These are phyloP conservation scores for Drosophila fulvimacula DNA, from an alignment of 2,888 invertebrate genomes.

Conservation along the genomic window DNA sequence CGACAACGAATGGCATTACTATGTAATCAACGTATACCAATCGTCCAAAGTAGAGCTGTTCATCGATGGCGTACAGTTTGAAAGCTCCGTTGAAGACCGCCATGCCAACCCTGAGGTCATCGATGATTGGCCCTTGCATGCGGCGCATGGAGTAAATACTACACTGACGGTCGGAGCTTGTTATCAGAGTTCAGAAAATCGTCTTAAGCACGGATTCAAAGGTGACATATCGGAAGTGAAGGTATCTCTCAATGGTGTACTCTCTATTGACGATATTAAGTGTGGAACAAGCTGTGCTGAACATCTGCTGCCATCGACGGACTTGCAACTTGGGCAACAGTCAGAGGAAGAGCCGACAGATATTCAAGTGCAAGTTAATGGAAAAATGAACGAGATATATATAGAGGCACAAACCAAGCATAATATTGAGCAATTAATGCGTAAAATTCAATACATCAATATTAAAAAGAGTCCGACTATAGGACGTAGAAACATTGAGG, in stretches of 20 bases:
- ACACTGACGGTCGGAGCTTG: constrained; percentile 98
- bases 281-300: constrained; percentile 84
- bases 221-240: constrained; percentile 85
- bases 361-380: constrained; percentile 90
- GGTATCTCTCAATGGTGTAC: constrained; percentile 70
- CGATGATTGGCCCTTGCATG: constrained; percentile 99
- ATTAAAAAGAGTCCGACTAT: constrained; percentile 97
- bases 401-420: constrained; percentile 96
- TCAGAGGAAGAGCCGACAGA: constrained; percentile 86
- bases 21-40: constrained; percentile 96
- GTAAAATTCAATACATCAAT: constrained; percentile 96
- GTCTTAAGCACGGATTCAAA: constrained; percentile 90
- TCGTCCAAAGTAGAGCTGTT: constrained; percentile 90
- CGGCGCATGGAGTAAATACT: constrained; percentile 96
- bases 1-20: constrained; percentile 99
- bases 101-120: constrained; percentile 97
- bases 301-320: constrained; percentile 74
- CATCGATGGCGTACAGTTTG: constrained; percentile 91
- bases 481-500: constrained; percentile 91
- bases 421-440: constrained; percentile 93
- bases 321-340: constrained; percentile 14
- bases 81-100: constrained; percentile 84
- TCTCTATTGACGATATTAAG: constrained; percentile 81
- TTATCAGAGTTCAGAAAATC: constrained; percentile 97
- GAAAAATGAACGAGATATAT: constrained; percentile 90